phyloP scores from a whole-genome alignment of 2,888 invertebrate species.

The Parnassius glacialis region DNA sequence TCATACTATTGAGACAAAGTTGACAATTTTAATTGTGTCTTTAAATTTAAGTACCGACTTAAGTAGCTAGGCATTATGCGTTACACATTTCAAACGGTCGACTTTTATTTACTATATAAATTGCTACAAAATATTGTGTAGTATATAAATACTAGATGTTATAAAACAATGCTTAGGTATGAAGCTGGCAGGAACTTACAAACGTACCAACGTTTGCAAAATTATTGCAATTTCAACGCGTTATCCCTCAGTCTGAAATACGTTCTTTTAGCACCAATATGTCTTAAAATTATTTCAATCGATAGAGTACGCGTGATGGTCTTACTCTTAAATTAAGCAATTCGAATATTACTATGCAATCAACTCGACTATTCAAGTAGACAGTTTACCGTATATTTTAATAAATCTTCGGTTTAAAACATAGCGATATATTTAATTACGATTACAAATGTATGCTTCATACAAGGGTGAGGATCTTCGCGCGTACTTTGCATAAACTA shows the following conservation, averaged over 20 bases:
- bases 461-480: too few species aligned
- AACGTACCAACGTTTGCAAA: neutral
- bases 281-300: conserved; percentile 52
- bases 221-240: conserved; percentile 5
- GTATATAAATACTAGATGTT: conserved; percentile 11
- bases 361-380: too few species aligned
- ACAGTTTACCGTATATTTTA: too few species aligned
- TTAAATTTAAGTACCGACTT: neutral
- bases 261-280: conserved; percentile 68
- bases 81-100: too few species aligned
- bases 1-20: neutral
- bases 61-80: too few species aligned
- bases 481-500: conserved; percentile 40
- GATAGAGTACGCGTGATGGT: too few species aligned
- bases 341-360: too few species aligned
- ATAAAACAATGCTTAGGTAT: conserved; percentile 13
- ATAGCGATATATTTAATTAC: too few species aligned
- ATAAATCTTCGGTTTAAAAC: too few species aligned
- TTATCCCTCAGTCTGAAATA: conserved; percentile 60
- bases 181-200: conserved; percentile 10
- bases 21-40: neutral
- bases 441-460: too few species aligned
- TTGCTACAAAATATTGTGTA: conserved; percentile 15
- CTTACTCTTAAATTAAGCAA: too few species aligned
- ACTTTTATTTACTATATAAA: neutral